Base-by-base conservation (phyloP, 2,113 vertebrate genomes). In the Trematomus loennbergii region DNA sequence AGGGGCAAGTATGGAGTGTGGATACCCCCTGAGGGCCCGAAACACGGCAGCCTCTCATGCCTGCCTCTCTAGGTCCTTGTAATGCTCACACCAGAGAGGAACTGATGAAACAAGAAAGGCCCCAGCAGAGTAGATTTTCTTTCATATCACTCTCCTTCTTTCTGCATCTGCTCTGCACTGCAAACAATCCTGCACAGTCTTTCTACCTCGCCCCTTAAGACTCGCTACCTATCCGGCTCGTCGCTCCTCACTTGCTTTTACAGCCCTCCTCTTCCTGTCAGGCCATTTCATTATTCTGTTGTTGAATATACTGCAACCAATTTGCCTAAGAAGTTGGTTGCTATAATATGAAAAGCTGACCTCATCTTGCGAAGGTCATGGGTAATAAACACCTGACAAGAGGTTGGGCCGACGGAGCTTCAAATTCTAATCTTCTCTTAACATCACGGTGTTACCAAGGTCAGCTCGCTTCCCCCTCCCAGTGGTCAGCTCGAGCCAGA, bases 341-440 rank as follows among this genome's bases (percentile, higher is more conserved):
- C 91, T 89, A 88, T 94, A 91, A 95, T 94, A 94, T 91, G 87
- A 95, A 95, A 94, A 94, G 91, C 87, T 93, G 93, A 96, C 94
- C 94, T 94, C 93, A 95, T 95, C 92, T 90, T 48, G 68, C 82
- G 4, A 64, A 87, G 94, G 93, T 94, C 92, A 86, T 55, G 78
- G 82, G 90, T 94, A 95, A 95, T 96, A 96, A 95, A 94, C 93
- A 95, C 90, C 87, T 94, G 92, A 94, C 93, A 94, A 88, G 83
- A 86, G 83, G 89, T 90, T 83, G 79, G 90, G 78, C 89, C 17
- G 75, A 89, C 60, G 72, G 74, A 89, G 85, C 89, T 89, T 90
- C 92, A 88, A 90, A 93, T 94, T 95, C 90, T 92, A 95, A 95
- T 95, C 93, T 93, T 93, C 91, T 92, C 86, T 87, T 84, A 88